These are phyloP conservation scores for Lasioglossum marginatum DNA, from an alignment of 2,888 invertebrate genomes.

Conservation along the genomic window DNA sequence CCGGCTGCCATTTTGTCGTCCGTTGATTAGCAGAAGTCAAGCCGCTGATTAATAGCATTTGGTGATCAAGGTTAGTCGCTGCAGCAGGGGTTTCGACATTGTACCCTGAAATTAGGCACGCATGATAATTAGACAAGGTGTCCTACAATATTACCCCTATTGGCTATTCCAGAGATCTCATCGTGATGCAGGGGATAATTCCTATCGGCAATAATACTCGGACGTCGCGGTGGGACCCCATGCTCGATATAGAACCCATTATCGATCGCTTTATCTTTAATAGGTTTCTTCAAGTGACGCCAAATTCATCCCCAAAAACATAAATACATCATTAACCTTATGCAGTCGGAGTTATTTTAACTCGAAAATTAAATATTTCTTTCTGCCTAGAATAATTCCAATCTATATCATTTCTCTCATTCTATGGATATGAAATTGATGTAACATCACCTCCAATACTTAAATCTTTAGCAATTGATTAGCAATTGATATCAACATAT, in stretches of 20 bases:
- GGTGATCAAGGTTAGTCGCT: slow-evolving; percentile 77
- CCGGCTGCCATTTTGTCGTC: slow-evolving; percentile 31
- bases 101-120: slow-evolving; percentile 81
- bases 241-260: slow-evolving; percentile 18
- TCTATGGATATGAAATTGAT: no score
- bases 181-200: slow-evolving; percentile 68
- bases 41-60: slow-evolving; percentile 78
- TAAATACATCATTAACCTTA: neutral
- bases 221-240: slow-evolving; percentile 29
- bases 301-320: neutral
- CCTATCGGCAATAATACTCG: slow-evolving; percentile 69
- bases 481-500: no score
- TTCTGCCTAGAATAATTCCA: no score
- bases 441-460: no score
- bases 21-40: slow-evolving; percentile 76
- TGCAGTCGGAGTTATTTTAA: no score
- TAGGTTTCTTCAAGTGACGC: neutral
- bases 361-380: no score
- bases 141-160: slow-evolving; percentile 62
- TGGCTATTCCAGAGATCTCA: slow-evolving; percentile 64
- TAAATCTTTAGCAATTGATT: no score
- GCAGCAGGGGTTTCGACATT: slow-evolving; percentile 74
- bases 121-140: slow-evolving; percentile 80
- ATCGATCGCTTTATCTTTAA: slow-evolving; percentile 24
- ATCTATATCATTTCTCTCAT: no score